Percentiles rank a stretch among this genome's conserved stretches.
Evolutionary conservation across 2,113 vertebrate genomes (phyloP).

Genomic region (Nibea albiflora): DNA sequence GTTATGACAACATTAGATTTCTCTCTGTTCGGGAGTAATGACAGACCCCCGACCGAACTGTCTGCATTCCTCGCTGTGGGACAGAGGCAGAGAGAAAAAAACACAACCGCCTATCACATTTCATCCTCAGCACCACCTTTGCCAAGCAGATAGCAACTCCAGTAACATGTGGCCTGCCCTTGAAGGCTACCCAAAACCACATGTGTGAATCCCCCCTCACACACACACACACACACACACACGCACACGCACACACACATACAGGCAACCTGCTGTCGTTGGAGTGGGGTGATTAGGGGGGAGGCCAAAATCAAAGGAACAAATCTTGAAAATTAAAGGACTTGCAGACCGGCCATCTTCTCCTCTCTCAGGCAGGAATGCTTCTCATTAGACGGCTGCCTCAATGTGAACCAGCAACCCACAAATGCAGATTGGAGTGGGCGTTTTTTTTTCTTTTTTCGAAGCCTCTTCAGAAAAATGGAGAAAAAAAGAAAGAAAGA

Average conservation of each 20-base stretch:
- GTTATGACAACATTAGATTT: slow-evolving; percentile 32
- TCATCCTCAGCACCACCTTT: slow-evolving; percentile 62
- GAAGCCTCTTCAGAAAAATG: slow-evolving; percentile 39
- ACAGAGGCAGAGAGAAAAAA: slow-evolving; percentile 25
- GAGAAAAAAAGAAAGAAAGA: slow-evolving; percentile 22
- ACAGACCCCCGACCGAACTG: slow-evolving; percentile 34
- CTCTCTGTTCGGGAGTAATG: slow-evolving; percentile 29
- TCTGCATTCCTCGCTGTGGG: slow-evolving; percentile 60
- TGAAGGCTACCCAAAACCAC: slow-evolving; percentile 70
- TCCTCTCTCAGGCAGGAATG: slow-evolving; percentile 62
- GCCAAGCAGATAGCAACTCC: slow-evolving; percentile 66
- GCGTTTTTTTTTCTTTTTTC: slow-evolving; percentile 37
- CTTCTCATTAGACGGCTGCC: slow-evolving; percentile 71
- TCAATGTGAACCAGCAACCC: slow-evolving; percentile 55
- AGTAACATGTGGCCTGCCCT: slow-evolving; percentile 74
- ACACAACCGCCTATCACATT: slow-evolving; percentile 54
- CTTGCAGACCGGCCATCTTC: slow-evolving; percentile 61
- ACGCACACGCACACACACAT: slow-evolving; percentile 27
- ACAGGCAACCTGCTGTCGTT: slow-evolving; percentile 45
- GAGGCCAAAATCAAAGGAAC: slow-evolving; percentile 75
- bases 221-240: slow-evolving; percentile 26
- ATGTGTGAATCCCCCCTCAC: slow-evolving; percentile 64
- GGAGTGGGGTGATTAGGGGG: slow-evolving; percentile 55
- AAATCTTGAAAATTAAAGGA: slow-evolving; percentile 77
- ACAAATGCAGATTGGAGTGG: slow-evolving; percentile 62